These are phyloP conservation scores for Jacana jacana DNA, from an alignment of 2,113 vertebrate species.

Conservation along the genomic window DNA sequence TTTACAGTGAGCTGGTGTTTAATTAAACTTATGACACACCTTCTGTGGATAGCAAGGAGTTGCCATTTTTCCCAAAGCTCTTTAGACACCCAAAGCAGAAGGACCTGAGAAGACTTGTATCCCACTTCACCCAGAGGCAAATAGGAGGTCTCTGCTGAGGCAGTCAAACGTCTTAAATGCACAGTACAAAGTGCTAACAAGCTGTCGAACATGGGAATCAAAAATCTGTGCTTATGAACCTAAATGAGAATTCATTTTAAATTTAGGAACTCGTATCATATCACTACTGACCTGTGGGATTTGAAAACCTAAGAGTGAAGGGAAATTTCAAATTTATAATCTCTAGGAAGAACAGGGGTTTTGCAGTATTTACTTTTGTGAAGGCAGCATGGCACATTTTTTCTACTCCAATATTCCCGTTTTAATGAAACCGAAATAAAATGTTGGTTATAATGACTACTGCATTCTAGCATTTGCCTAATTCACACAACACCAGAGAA, in stretches of 20 bases:
- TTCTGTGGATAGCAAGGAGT: background rate
- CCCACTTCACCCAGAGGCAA: background rate
- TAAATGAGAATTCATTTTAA: background rate
- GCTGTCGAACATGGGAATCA: background rate
- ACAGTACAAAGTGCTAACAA: background rate
- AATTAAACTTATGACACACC: background rate
- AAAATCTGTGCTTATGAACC: background rate
- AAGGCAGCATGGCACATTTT: background rate
- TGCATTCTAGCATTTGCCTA: background rate
- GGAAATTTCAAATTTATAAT: background rate
- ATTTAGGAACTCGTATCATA: background rate
- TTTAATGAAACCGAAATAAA: background rate
- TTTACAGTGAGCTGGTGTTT: background rate
- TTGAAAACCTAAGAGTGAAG: background rate
- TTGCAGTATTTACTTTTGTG: background rate
- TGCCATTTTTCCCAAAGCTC: background rate
- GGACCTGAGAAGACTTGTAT: slow-evolving; percentile 11
- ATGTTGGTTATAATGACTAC: background rate
- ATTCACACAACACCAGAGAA: background rate
- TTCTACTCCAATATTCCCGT: background rate
- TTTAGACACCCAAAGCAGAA: background rate
- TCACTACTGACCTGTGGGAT: background rate
- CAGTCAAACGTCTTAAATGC: background rate
- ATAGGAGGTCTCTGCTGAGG: background rate
- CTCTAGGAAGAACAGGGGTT: background rate